Evolutionary conservation across 2,797 vertebrate genomes (phyloP), one percentile per base, ranked within the genome.

Genomic region (Mus minutoides): DNA sequence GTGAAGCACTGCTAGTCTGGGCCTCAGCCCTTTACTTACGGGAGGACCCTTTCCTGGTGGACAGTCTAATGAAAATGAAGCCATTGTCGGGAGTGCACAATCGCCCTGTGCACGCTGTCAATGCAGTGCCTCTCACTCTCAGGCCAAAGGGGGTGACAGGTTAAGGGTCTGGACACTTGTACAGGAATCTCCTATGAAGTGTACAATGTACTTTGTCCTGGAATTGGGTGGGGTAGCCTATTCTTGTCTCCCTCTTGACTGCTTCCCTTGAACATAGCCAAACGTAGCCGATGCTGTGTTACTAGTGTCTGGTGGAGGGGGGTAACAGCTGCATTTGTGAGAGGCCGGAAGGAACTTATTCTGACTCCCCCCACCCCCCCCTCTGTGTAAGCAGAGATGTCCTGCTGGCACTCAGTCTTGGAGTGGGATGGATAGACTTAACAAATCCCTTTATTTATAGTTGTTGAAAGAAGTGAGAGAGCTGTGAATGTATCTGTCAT

Each of bases 61-160:
- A 69, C 62, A 76, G 54, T 67, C 22, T 11, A 16, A 62, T 31
- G 82, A 73, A 46, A n/a, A 83, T 84, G 95, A 95, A 89, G 92
- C 54, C 85, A 64, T 46, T 11, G 62, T 90, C 91, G 29, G 91
- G 90, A 22, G 4, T 67, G 31, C 16, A 82, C 14, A 67, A 26
- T 22, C 29, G 22, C 21, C 40, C 5, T 58, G 40, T 14, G 34
- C 89, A 2, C 64, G 21, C 78, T 9, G 71, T 16, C 2, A 34
- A n/a, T n/a, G n/a, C n/a, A 90, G 10, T 84, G 6, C 69, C 62
- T 19, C 34, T 64, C 62, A 40, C 34, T 94, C 37, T 80, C 69
- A 37, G 94, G 83, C 85, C 90, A 62, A 90, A 90, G 67, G 75
- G 21, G 3, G 49, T 31, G 21, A 58, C 11, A 34, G 92, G 49